These are phyloP conservation scores for Sinocyclocheilus anophthalmus DNA, from an alignment of 2,113 vertebrate species.

Conservation along the genomic window DNA sequence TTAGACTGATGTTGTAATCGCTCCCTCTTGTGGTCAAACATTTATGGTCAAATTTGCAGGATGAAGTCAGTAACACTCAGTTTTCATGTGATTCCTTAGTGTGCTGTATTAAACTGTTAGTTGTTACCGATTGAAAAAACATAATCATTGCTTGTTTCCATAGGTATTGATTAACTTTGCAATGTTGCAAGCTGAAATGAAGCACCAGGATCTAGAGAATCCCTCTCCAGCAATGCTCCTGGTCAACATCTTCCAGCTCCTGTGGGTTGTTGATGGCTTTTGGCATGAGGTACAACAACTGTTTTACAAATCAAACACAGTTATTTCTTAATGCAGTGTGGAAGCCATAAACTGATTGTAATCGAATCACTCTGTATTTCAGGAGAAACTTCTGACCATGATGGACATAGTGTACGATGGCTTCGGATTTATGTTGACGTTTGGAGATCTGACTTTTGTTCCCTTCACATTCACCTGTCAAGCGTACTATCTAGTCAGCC, in stretches of 20 bases:
- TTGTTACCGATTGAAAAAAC: not conserved
- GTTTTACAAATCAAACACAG: not conserved
- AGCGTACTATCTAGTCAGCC: constrained; percentile 86
- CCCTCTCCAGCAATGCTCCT: constrained; percentile 90
- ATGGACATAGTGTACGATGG: constrained; percentile 93
- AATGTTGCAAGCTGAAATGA: constrained; percentile 92
- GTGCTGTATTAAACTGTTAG: not conserved
- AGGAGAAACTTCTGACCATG: constrained; percentile 91
- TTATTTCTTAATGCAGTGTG: not conserved
- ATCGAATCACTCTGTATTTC: constrained; percentile 12
- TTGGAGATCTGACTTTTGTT: constrained; percentile 93
- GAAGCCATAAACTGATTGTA: not conserved
- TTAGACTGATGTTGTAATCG: not conserved
- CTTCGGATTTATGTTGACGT: constrained; percentile 94
- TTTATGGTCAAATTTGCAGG: no score
- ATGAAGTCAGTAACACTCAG: not conserved
- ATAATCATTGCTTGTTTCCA: constrained; percentile 23
- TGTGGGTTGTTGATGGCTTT: constrained; percentile 89
- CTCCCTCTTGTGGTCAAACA: constrained; percentile 49
- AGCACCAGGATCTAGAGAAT: constrained; percentile 71
- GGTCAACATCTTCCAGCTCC: constrained; percentile 89
- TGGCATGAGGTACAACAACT: constrained; percentile 87
- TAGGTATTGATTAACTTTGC: constrained; percentile 89
- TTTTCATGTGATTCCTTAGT: not conserved
- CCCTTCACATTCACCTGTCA: constrained; percentile 91